Conservation (phyloP, 2,113 vertebrate species). For the Crotophaga sulcirostris region DNA sequence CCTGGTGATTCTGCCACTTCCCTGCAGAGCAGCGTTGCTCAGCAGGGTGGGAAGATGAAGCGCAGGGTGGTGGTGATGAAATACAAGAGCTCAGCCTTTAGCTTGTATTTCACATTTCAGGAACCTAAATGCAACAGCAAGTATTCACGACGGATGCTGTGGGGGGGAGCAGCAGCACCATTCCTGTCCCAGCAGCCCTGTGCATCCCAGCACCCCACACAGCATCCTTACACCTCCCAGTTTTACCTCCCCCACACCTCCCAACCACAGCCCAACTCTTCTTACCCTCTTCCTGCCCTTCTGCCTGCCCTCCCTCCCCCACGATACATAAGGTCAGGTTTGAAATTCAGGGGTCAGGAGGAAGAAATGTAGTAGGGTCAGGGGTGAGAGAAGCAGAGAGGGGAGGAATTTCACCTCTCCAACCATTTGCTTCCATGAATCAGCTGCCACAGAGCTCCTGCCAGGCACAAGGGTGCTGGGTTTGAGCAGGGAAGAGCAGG, state of each 20-base stretch:
- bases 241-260: background rate
- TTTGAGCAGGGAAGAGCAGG: background rate
- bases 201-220: too few relatives aligned
- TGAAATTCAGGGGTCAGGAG: conserved; percentile 63
- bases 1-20: fast-evolving
- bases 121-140: fast-evolving
- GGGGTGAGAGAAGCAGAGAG: conserved; percentile 27
- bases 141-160: fast-evolving
- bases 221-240: background rate
- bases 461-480: background rate
- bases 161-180: background rate
- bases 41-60: background rate
- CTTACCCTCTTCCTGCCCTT: background rate
- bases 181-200: background rate
- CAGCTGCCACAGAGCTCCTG: background rate
- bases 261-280: background rate
- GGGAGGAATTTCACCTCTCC: conserved; percentile 32
- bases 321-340: background rate
- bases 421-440: background rate
- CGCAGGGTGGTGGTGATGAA: background rate
- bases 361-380: conserved; percentile 60
- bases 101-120: background rate
- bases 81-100: background rate
- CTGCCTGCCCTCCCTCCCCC: background rate
- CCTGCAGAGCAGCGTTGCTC: background rate